Percentiles rank a stretch among this genome's conserved stretches.
Evolutionary conservation across 2,888 invertebrate genomes (phyloP).

Genomic region (Scaptomyza polygonia): DNA sequence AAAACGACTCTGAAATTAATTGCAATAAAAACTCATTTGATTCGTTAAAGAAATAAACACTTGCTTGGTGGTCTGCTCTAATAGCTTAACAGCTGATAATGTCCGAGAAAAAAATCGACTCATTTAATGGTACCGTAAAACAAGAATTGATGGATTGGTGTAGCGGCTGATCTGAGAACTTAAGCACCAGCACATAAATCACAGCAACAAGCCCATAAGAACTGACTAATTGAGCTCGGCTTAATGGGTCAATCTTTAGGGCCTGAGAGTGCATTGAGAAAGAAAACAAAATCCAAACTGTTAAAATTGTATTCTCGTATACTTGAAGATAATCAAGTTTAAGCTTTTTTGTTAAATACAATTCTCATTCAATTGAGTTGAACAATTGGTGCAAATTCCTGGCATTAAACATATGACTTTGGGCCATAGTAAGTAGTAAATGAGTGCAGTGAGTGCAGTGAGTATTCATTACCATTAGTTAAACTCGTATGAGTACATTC

Average conservation of each 20-base stretch:
- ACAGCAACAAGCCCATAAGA: conserved; percentile 39
- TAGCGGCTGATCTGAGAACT: conserved; percentile 26
- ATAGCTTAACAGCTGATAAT: conserved; percentile 35
- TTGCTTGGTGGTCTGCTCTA: conserved; percentile 36
- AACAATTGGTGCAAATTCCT: conserved; percentile 3
- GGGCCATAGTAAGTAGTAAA: background rate
- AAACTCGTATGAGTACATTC: conserved; percentile 16
- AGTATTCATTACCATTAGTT: conserved; percentile 38
- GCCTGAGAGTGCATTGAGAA: background rate
- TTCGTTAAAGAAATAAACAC: background rate
- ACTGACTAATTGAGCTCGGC: conserved; percentile 50
- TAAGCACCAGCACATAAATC: conserved; percentile 46
- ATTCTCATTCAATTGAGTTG: background rate
- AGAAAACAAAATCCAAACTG: too few species aligned
- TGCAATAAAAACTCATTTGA: conserved; percentile 3
- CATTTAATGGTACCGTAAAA: conserved; percentile 10
- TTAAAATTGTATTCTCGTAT: too few species aligned
- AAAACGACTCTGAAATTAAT: conserved; percentile 2
- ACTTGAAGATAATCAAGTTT: background rate
- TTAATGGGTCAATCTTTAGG: conserved; percentile 16
- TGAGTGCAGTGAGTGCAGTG: background rate
- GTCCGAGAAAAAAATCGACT: conserved; percentile 10
- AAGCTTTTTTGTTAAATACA: background rate
- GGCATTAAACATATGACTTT: conserved; percentile 8
- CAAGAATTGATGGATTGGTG: conserved; percentile 32